Evolutionary conservation across 1,140 invertebrate genomes (phyloP), one percentile per base, ranked within the genome.

Genomic region (Thereuonema tuberculata): DNA sequence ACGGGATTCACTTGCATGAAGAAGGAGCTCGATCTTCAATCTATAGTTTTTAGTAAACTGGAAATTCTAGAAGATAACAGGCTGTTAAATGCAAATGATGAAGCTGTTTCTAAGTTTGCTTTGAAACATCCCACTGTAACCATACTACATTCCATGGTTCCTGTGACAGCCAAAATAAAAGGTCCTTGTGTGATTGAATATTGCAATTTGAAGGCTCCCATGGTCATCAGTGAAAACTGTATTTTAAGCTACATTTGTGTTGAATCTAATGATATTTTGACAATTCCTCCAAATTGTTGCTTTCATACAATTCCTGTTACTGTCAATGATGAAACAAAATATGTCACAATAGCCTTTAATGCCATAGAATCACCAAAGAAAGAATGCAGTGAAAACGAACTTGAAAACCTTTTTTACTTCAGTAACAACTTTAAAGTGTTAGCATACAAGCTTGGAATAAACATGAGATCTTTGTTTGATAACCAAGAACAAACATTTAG

Each of bases 291-390:
- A 29, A 58, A 68, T 53, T 62, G 64, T 3, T 71, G 76, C 43
- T 56, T 76, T 0, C 74, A 76, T 60, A 76, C 75, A 21, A 66
- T 74, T 0, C 67, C 74, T 0, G 57, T 76, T 0, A 29, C 9
- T 15, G 20, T 62, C 9, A 55, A 69, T 3, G 27, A 59, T 23
- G 17, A 23, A 3, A 56, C 52, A 1, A 58, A 60, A 17, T 76
- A 66, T 68, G 73, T 74, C 1, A 76, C 75, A 15, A 53, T 77
- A 17, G 67, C 70, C 53, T 74, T 74, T 61, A 48, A 68, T 46
- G 65, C 74, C 2, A 58, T 69, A 29, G 75, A 77, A 56, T 67
- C 76, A 61, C 56, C 77, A 25, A 77, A 77, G 62, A 70, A 65
- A 53, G 61, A 60, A 2, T 47, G 53, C n/a, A 20, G 14, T 1